Evolutionary conservation across 2,113 vertebrate species (phyloP).

Genomic region (Romanogobio albipinnatus): DNA sequence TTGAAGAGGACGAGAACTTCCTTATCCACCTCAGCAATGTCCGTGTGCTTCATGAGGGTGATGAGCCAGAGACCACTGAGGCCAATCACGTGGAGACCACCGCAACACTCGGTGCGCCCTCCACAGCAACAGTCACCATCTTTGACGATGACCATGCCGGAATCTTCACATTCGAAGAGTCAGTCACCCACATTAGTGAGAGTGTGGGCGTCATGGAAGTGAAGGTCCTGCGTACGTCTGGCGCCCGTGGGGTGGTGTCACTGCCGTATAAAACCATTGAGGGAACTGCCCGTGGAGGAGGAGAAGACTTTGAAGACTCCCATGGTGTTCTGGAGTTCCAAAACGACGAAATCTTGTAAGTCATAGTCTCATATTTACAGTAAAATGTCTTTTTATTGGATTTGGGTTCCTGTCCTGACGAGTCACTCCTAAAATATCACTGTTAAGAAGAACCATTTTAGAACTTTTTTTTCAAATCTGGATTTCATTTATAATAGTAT

Average conservation of each 20-base stretch:
- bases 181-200: conserved; percentile 90
- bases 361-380: conserved; percentile 57
- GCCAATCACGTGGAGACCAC: conserved; percentile 80
- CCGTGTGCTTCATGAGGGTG: conserved; percentile 80
- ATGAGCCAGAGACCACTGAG: conserved; percentile 72
- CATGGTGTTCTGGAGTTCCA: conserved; percentile 95
- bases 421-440: conserved; percentile 25
- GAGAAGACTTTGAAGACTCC: conserved; percentile 95
- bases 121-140: conserved; percentile 93
- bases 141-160: conserved; percentile 98
- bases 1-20: conserved; percentile 99
- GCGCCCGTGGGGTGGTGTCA: conserved; percentile 91
- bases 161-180: conserved; percentile 98
- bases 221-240: conserved; percentile 96
- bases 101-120: conserved; percentile 85
- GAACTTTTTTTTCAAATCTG: neutral
- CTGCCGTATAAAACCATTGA: conserved; percentile 96
- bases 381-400: too few species aligned
- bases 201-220: conserved; percentile 97
- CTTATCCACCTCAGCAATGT: conserved; percentile 92
- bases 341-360: conserved; percentile 99
- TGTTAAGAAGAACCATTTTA: neutral
- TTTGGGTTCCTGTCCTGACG: conserved; percentile 23
- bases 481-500: neutral
- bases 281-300: conserved; percentile 90